phyloP scores from a whole-genome alignment of 2,113 vertebrate genomes.

The Leucopsar rothschildi region DNA sequence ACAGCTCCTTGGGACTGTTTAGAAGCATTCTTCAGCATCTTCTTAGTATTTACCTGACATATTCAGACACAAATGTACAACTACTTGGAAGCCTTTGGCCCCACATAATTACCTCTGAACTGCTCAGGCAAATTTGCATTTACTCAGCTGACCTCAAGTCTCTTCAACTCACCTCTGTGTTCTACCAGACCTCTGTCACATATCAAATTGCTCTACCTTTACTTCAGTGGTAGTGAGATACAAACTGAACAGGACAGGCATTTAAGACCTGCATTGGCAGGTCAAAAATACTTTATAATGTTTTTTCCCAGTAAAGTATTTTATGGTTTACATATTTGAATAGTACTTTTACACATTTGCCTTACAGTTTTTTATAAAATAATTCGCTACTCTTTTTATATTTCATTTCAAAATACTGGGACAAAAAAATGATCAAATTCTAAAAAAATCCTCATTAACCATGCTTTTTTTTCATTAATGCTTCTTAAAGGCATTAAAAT shows the following conservation, averaged over 20 bases:
- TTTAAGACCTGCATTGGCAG: neutral
- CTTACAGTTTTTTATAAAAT: neutral
- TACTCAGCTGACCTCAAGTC: accelerated
- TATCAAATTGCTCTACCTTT: neutral
- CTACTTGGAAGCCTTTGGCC: neutral
- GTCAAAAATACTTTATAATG: neutral
- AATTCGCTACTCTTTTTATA: neutral
- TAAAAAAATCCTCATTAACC: accelerated
- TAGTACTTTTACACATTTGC: neutral
- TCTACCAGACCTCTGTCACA: neutral
- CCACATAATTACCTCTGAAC: neutral
- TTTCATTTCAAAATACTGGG: neutral
- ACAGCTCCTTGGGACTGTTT: neutral
- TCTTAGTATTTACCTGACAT: neutral
- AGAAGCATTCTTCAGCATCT: neutral
- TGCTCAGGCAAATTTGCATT: neutral
- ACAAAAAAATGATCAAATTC: neutral
- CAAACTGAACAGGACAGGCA: neutral
- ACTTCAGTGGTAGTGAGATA: neutral
- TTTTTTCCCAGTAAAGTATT: neutral
- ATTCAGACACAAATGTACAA: neutral
- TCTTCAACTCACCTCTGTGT: neutral
- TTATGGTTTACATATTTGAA: neutral
- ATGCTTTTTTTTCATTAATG: neutral
- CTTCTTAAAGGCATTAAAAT: no score